A percentile compares a stretch with the other conserved stretches of the same genome.
Evolutionary conservation across 2,797 vertebrate genomes (phyloP).

Genomic region (Xenentodon cancila): DNA sequence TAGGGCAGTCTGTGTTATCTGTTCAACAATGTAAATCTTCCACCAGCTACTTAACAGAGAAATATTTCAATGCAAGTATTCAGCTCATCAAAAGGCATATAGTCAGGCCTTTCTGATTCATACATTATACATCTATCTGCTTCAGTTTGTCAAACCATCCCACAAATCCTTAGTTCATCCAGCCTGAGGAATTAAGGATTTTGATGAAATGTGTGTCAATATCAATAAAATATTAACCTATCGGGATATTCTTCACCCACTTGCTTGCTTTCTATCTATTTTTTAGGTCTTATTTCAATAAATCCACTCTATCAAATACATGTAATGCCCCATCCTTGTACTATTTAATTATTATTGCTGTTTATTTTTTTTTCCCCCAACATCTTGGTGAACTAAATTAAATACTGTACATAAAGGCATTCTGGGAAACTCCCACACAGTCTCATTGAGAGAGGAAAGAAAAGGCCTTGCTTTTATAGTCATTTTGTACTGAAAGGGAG

Average conservation of each 20-base stretch:
- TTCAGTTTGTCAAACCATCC: background rate
- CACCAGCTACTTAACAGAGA: too few relatives aligned
- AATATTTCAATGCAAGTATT: too few relatives aligned
- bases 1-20: too few relatives aligned
- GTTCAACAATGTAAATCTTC: too few relatives aligned
- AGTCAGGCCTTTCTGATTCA: too few relatives aligned
- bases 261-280: background rate
- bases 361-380: background rate
- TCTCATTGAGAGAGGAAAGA: too few relatives aligned
- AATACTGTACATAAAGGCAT: slow-evolving; percentile 7
- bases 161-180: background rate
- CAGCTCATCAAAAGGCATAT: too few relatives aligned
- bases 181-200: too few relatives aligned
- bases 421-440: slow-evolving; percentile 1
- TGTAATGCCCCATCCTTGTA: slow-evolving; percentile 5
- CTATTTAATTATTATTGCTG: slow-evolving; percentile 2
- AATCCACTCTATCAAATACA: background rate
- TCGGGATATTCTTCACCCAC: too few relatives aligned
- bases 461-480: slow-evolving; percentile 4
- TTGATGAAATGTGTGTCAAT: too few relatives aligned
- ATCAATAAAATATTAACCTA: too few relatives aligned
- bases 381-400: slow-evolving; percentile 14
- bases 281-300: background rate
- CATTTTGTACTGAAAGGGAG: background rate
- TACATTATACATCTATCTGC: background rate